Conservation (phyloP, 2,888 invertebrate genomes). For the Pterostichus niger region DNA sequence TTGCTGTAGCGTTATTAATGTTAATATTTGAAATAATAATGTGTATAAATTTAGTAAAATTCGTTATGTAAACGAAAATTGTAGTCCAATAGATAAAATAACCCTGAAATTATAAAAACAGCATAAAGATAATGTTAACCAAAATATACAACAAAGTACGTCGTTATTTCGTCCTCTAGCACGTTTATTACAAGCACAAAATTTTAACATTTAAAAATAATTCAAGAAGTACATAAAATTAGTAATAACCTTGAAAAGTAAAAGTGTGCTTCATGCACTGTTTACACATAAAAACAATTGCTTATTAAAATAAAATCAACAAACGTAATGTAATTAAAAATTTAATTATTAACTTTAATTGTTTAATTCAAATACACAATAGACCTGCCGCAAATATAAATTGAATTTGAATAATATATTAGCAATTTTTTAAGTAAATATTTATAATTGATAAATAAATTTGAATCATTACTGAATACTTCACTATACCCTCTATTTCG, state of each 20-base stretch:
- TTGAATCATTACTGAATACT: too few species aligned
- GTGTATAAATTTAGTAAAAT: not conserved
- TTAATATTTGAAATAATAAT: too few species aligned
- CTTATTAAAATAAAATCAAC: slow-evolving; percentile 8
- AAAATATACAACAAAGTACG: slow-evolving; percentile 23
- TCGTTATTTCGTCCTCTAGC: slow-evolving; percentile 19
- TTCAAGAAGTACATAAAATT: slow-evolving; percentile 30
- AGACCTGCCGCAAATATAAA: too few species aligned
- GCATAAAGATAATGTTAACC: slow-evolving; percentile 27
- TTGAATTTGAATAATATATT: too few species aligned
- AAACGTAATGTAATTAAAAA: slow-evolving; percentile 9
- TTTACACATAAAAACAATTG: slow-evolving; percentile 44
- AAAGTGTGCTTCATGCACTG: slow-evolving; percentile 48
- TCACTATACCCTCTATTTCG: too few species aligned
- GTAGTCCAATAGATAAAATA: slow-evolving; percentile 11
- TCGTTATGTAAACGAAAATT: slow-evolving; percentile 10
- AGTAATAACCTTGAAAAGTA: slow-evolving; percentile 48
- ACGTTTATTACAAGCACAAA: slow-evolving; percentile 28
- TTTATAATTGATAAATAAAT: too few species aligned
- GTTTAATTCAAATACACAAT: not conserved
- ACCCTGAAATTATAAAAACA: slow-evolving; percentile 41
- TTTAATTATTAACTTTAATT: not conserved
- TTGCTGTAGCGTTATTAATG: too few species aligned
- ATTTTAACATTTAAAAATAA: slow-evolving; percentile 8
- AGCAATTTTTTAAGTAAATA: too few species aligned